A percentile compares a stretch with the other conserved stretches of the same genome.
These are phyloP conservation scores for Conomelus anceps DNA, from an alignment of 2,888 invertebrate genomes.

Conservation along the genomic window DNA sequence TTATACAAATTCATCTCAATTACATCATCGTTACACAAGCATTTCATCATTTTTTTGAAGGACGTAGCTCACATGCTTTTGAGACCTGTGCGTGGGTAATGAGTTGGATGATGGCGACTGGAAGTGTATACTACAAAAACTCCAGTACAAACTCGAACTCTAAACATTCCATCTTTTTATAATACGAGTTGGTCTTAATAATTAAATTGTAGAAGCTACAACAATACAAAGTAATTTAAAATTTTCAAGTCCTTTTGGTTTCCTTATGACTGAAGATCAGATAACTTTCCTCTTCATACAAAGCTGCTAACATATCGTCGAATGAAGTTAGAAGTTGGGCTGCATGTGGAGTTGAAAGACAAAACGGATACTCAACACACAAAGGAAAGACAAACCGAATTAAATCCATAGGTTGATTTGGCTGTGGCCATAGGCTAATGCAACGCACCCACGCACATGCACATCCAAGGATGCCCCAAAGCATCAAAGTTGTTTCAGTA, in stretches of 20 bases:
- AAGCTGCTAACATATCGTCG: not conserved
- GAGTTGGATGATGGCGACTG: no score
- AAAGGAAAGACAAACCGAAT: not conserved
- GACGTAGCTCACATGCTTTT: no score
- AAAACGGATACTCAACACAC: not conserved
- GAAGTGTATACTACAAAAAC: no score
- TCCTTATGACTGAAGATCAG: not conserved
- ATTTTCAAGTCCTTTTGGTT: not conserved
- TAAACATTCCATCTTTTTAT: no score
- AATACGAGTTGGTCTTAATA: no score
- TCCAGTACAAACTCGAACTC: no score
- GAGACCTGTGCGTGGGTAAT: no score
- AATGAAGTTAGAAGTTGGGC: not conserved
- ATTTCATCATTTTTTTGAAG: no score
- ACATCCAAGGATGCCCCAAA: not conserved
- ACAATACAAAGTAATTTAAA: not conserved
- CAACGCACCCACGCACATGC: not conserved
- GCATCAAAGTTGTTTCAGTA: not conserved
- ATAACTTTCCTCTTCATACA: not conserved
- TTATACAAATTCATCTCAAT: no score
- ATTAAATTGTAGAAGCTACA: not conserved
- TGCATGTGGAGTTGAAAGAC: not conserved
- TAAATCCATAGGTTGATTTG: not conserved
- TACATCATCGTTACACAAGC: no score
- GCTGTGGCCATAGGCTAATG: not conserved